phyloP scores from a whole-genome alignment of 2,888 invertebrate species.

The Drosophila anceps region DNA sequence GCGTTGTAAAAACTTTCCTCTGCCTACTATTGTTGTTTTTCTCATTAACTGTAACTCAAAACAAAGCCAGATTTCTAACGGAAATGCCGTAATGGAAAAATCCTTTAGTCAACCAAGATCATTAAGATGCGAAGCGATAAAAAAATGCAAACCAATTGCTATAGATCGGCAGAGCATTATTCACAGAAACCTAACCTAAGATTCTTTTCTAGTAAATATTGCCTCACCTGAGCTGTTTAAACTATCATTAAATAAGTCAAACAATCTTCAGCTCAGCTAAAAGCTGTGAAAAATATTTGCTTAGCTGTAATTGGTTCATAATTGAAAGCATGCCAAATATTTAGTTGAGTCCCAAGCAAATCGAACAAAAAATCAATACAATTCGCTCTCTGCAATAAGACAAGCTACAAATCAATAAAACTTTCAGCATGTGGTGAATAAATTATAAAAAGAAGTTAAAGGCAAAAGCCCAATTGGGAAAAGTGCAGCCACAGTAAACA shows the following conservation, averaged over 20 bases:
- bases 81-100: slow-evolving; percentile 38
- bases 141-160: not conserved
- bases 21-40: slow-evolving; percentile 24
- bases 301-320: slow-evolving; percentile 64
- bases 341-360: slow-evolving; percentile 15
- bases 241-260: slow-evolving; percentile 50
- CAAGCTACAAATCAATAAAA: slow-evolving; percentile 4
- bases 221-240: slow-evolving; percentile 46
- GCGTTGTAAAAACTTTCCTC: slow-evolving; percentile 36
- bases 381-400: slow-evolving; percentile 19
- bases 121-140: slow-evolving; percentile 41
- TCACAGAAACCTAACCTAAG: not conserved
- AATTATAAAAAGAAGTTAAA: slow-evolving; percentile 10
- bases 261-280: slow-evolving; percentile 47
- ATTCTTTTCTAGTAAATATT: slow-evolving; percentile 18
- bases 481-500: slow-evolving; percentile 21
- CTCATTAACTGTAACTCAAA: slow-evolving; percentile 29
- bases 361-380: slow-evolving; percentile 1
- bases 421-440: slow-evolving; percentile 4
- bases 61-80: slow-evolving; percentile 21
- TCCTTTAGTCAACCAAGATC: slow-evolving; percentile 16
- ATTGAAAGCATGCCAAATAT: slow-evolving; percentile 59
- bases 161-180: not conserved
- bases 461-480: slow-evolving; percentile 43
- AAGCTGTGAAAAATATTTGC: slow-evolving; percentile 67